phyloP scores from a whole-genome alignment of 2,113 vertebrate genomes.

The Bufo bufo region DNA sequence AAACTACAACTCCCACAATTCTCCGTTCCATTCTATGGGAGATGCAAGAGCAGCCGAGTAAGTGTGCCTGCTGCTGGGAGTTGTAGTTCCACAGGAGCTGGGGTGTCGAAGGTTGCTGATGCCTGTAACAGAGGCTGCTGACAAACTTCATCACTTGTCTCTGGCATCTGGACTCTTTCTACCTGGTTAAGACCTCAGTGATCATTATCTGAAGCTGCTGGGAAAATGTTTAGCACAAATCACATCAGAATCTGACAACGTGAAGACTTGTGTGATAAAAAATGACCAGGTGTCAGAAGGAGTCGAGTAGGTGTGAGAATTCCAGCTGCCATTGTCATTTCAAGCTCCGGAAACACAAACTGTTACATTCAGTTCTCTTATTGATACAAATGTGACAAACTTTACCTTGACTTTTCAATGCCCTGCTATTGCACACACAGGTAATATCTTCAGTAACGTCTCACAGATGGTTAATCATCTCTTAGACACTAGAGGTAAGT shows the following conservation, averaged over 20 bases:
- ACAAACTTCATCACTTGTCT: neutral
- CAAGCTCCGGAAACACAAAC: neutral
- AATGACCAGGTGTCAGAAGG: neutral
- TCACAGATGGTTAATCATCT: too few relatives aligned
- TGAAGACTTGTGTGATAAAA: neutral
- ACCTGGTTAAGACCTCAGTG: neutral
- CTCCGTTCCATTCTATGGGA: too few relatives aligned
- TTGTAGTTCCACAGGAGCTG: too few relatives aligned
- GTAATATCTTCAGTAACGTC: neutral
- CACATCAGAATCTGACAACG: neutral
- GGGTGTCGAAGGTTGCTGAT: too few relatives aligned
- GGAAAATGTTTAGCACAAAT: neutral
- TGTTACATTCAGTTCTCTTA: too few relatives aligned
- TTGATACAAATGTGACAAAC: too few relatives aligned
- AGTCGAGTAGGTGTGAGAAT: neutral
- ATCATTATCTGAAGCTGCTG: neutral
- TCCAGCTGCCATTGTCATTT: neutral
- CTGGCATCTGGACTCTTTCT: neutral
- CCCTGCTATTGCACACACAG: neutral
- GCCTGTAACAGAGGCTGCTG: too few relatives aligned
- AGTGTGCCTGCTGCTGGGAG: too few relatives aligned
- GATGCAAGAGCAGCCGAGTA: too few relatives aligned
- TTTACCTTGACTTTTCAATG: too few relatives aligned
- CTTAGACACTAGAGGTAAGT: too few relatives aligned
- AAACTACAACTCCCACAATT: too few relatives aligned